Evolutionary conservation across 1,140 invertebrate species (phyloP).

Genomic region (Oppia nitens): DNA sequence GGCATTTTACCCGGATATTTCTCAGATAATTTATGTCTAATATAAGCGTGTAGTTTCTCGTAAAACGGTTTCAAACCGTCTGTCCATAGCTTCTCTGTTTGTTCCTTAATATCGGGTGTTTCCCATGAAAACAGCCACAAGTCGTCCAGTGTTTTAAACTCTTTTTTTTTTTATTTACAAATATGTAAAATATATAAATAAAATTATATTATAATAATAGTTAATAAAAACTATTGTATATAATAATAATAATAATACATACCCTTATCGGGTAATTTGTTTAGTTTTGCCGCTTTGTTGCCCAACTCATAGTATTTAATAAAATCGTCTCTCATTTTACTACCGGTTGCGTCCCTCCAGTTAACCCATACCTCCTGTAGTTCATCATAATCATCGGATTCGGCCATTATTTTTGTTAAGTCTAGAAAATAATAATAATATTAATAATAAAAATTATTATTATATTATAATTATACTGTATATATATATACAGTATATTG

Average conservation of each 20-base stretch:
- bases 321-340: slow-evolving; percentile 51
- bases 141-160: slow-evolving; percentile 5
- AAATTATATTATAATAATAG: too few relatives aligned
- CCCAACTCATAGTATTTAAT: slow-evolving; percentile 55
- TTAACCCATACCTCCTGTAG: slow-evolving; percentile 54
- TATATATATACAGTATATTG: too few relatives aligned
- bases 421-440: too few relatives aligned
- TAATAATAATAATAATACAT: too few relatives aligned
- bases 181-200: too few relatives aligned
- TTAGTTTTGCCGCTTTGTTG: slow-evolving; percentile 50
- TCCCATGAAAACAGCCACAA: slow-evolving; percentile 19
- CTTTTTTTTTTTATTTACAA: too few relatives aligned
- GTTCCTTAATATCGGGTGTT: slow-evolving; percentile 29
- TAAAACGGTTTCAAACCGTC: slow-evolving; percentile 66
- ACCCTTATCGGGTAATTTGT: background rate
- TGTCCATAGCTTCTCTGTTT: slow-evolving; percentile 65
- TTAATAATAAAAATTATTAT: too few relatives aligned
- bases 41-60: slow-evolving; percentile 70
- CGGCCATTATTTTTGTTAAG: slow-evolving; percentile 44
- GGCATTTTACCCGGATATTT: slow-evolving; percentile 28
- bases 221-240: too few relatives aligned
- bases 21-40: slow-evolving; percentile 61
- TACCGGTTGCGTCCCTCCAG: slow-evolving; percentile 46
- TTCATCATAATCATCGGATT: slow-evolving; percentile 51
- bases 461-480: too few relatives aligned